Conservation (phyloP, 2,888 invertebrate species). For the Tribolium freemani region DNA sequence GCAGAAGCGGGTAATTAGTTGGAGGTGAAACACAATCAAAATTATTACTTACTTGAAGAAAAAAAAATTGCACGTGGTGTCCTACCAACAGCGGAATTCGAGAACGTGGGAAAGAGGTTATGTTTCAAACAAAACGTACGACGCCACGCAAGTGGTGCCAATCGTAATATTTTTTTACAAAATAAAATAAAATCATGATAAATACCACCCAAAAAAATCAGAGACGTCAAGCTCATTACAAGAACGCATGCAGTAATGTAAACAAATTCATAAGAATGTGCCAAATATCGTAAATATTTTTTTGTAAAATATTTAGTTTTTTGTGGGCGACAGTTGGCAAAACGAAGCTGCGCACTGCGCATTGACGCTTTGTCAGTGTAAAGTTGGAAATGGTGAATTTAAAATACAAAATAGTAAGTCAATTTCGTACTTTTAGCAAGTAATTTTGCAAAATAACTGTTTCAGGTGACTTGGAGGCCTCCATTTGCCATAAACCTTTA, state of each 20-base stretch:
- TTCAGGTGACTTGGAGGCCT: neutral
- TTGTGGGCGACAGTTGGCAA: neutral
- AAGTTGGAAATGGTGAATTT: neutral
- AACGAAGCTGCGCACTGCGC: neutral
- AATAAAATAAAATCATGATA: neutral
- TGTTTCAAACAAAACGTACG: neutral
- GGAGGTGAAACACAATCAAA: neutral
- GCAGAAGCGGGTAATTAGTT: neutral
- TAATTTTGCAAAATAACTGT: neutral
- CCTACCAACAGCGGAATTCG: neutral
- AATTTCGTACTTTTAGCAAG: neutral
- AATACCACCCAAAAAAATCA: neutral
- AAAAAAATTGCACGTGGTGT: constrained; percentile 22
- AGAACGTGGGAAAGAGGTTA: constrained; percentile 8
- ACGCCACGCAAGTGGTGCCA: neutral
- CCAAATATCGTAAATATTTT: no score
- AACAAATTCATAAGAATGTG: neutral
- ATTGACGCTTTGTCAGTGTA: neutral
- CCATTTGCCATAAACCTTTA: neutral
- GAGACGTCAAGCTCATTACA: no score
- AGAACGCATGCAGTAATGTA: neutral
- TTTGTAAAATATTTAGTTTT: neutral
- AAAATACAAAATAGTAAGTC: neutral
- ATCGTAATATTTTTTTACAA: neutral
- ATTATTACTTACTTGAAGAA: constrained; percentile 7